These are phyloP conservation scores for Bucco capensis DNA, from an alignment of 2,113 vertebrate species.

Conservation along the genomic window DNA sequence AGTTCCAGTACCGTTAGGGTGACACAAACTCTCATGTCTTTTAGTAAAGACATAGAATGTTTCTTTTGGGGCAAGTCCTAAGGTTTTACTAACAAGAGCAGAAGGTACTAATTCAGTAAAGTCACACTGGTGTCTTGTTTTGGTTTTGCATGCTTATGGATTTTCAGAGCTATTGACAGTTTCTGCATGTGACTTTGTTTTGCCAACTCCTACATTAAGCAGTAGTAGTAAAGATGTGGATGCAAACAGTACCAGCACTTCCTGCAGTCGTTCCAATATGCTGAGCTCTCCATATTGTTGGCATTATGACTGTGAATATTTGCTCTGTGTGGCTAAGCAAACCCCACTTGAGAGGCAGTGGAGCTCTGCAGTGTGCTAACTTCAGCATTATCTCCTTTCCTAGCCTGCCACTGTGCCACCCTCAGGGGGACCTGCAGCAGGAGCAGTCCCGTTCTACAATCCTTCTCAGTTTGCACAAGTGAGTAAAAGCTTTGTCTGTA, in stretches of 20 bases:
- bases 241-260: neutral
- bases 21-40: neutral
- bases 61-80: neutral
- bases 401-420: conserved; percentile 33
- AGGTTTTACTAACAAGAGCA: conserved; percentile 18
- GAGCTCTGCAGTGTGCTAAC: neutral
- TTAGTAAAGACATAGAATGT: neutral
- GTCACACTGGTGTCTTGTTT: neutral
- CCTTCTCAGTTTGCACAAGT: conserved; percentile 90
- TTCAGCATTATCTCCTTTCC: neutral
- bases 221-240: neutral
- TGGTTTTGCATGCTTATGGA: conserved; percentile 37
- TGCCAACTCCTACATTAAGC: neutral
- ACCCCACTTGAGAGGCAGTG: neutral
- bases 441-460: conserved; percentile 85
- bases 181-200: conserved; percentile 37
- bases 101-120: neutral
- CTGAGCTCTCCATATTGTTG: neutral
- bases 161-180: neutral
- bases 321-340: neutral
- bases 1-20: neutral
- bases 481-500: neutral
- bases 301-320: neutral
- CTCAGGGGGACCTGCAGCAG: conserved; percentile 64
- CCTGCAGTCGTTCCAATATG: neutral